Percentiles rank a stretch among this genome's conserved stretches.
Conservation (phyloP, 2,888 invertebrate species). For the Microplitis manilae region DNA sequence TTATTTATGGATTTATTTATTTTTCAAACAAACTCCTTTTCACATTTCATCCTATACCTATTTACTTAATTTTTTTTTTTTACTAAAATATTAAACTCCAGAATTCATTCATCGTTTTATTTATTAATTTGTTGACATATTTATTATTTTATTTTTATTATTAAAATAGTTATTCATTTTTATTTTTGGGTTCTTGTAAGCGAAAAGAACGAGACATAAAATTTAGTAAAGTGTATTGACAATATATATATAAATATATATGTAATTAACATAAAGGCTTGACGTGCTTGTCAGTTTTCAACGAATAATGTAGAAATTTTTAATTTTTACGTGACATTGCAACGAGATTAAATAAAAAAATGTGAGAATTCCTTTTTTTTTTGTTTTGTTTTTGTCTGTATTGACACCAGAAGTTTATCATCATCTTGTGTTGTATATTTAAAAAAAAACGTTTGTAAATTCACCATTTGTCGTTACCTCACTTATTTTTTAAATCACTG, state of each 20-base stretch:
- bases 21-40: slow-evolving; percentile 14
- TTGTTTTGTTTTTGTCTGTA: not conserved
- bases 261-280: not conserved
- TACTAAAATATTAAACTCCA: not conserved
- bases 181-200: slow-evolving; percentile 8
- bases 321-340: slow-evolving; percentile 2
- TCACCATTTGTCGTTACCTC: not conserved
- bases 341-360: not conserved
- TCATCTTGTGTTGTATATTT: no score
- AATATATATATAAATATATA: not conserved
- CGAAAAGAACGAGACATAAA: not conserved
- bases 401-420: not conserved
- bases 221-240: no score
- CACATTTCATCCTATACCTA: slow-evolving; percentile 26
- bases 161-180: not conserved
- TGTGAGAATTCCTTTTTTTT: slow-evolving; percentile 3
- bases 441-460: no score
- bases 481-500: not conserved
- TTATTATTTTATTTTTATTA: not conserved
- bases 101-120: not conserved
- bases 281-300: not conserved
- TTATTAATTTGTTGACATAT: not conserved
- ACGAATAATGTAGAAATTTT: not conserved
- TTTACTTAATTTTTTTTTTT: not conserved
- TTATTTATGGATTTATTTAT: slow-evolving; percentile 14